Evolutionary conservation across 2,797 vertebrate species (phyloP).

Genomic region (Enteromius afrohamiltoni): DNA sequence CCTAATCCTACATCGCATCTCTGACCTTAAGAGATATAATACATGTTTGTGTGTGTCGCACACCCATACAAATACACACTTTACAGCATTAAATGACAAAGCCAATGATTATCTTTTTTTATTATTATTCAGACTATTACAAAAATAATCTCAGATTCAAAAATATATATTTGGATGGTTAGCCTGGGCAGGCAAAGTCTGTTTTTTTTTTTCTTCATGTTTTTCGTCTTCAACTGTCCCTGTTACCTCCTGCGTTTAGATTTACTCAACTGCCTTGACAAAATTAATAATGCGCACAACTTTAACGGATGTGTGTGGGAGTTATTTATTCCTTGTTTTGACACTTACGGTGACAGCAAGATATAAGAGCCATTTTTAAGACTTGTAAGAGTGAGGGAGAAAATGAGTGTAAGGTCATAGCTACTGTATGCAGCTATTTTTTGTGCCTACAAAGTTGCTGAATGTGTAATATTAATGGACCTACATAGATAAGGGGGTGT

Average conservation of each 20-base stretch:
- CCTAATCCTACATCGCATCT: constrained; percentile 10
- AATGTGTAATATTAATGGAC: constrained; percentile 21
- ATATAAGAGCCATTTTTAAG: constrained; percentile 16
- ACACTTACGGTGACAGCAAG: constrained; percentile 28
- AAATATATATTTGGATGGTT: neutral
- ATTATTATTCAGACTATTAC: neutral
- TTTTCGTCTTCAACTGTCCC: neutral
- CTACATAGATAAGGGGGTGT: constrained; percentile 1
- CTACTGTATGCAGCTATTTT: constrained; percentile 2
- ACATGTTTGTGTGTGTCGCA: neutral
- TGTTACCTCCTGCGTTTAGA: neutral
- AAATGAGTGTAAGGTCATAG: constrained; percentile 17
- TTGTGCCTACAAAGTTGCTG: constrained; percentile 31
- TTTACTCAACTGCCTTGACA: constrained; percentile 23
- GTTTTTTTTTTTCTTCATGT: neutral
- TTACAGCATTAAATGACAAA: neutral
- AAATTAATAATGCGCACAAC: constrained; percentile 34
- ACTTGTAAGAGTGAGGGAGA: constrained; percentile 15
- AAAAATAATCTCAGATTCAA: neutral
- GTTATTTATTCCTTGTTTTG: constrained; percentile 45
- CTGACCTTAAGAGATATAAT: neutral
- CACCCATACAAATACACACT: neutral
- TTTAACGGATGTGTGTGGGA: constrained; percentile 30
- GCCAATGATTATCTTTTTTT: neutral
- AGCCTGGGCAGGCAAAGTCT: neutral